Evolutionary conservation across 2,888 invertebrate species (phyloP), one percentile per base, ranked within the genome.

Genomic region (Seira sanloemensis): DNA sequence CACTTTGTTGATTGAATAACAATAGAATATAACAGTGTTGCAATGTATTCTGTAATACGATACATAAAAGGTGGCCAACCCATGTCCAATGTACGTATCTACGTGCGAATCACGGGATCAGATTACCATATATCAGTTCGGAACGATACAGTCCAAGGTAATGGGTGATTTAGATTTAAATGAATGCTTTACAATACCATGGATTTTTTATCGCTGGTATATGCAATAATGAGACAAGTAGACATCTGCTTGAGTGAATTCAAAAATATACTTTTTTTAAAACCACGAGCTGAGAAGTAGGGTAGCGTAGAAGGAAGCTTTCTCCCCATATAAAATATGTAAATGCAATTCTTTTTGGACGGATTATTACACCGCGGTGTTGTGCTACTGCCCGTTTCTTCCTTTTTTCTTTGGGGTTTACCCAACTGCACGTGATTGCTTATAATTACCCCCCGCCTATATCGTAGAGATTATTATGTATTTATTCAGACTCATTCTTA

Each of bases 1-100:
- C 54, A 26, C 12, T 68, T 46, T 54, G 50, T 26, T 68, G 69
- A 54, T 68, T 9, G 50, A 46, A 12, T 46, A 68, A 26, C 18
- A 16, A 69, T 12, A 69, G 37, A 37, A 37, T 37, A 37, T 7
- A 66, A 23, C 16, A 24, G 66, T 1, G 5, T 37, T 37, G 27
- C 65, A 65, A 62, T 37, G 37, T 12, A 37, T 37, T 37, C 37
- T 7, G 5, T 37, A 37, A 37, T 37, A 12, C 37, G 12, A 37
- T 4, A 37, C 37, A 37, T 7, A 37, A n/a, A 4, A 37, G 12
- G 12, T 37, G 12, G 37, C 37, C 37, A 37, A 4, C n/a, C n/a
- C n/a, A n/a, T n/a, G n/a, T n/a, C n/a, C n/a, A n/a, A n/a, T n/a
- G n/a, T n/a, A n/a, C n/a, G n/a, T n/a, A n/a, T n/a, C n/a, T n/a